phyloP scores from a whole-genome alignment of 2,888 invertebrate species.

The Linnaemya vulpina region DNA sequence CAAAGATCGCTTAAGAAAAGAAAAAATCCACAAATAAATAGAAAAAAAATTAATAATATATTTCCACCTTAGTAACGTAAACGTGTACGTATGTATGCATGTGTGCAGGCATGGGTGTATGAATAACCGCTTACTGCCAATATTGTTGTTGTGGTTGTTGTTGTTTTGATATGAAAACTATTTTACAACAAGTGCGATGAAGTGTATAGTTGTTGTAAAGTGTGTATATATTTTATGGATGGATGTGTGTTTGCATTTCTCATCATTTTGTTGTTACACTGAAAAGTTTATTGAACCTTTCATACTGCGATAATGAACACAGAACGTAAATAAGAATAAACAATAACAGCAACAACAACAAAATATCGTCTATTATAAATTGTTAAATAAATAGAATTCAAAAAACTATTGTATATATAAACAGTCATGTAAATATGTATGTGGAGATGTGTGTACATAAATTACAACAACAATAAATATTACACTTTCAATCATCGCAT shows the following conservation, averaged over 20 bases:
- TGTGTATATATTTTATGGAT: background rate
- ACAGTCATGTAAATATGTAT: background rate
- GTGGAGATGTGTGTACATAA: background rate
- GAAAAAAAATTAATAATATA: background rate
- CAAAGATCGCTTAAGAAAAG: background rate
- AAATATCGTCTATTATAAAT: slow-evolving; percentile 48
- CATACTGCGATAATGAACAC: slow-evolving; percentile 37
- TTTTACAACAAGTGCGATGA: slow-evolving; percentile 45
- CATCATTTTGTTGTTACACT: slow-evolving; percentile 44
- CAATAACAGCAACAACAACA: slow-evolving; percentile 17
- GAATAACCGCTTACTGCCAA: background rate
- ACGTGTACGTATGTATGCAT: background rate
- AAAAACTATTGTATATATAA: background rate
- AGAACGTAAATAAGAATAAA: slow-evolving; percentile 42
- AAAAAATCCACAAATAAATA: slow-evolving; percentile 2
- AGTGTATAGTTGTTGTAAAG: slow-evolving; percentile 21
- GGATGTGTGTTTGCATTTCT: slow-evolving; percentile 3
- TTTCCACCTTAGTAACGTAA: slow-evolving; percentile 11
- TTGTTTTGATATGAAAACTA: slow-evolving; percentile 38
- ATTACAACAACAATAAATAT: slow-evolving; percentile 33
- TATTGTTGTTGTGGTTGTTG: background rate
- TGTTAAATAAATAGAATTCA: slow-evolving; percentile 49
- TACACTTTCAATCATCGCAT: slow-evolving; percentile 26
- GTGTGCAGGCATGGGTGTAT: background rate
- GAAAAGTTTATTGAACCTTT: slow-evolving; percentile 56